Evolutionary conservation across 37 sponge, comb jelly and placozoan species (phyloP), one percentile per base, ranked within the genome.

Genomic region (Oopsacas minuta): DNA sequence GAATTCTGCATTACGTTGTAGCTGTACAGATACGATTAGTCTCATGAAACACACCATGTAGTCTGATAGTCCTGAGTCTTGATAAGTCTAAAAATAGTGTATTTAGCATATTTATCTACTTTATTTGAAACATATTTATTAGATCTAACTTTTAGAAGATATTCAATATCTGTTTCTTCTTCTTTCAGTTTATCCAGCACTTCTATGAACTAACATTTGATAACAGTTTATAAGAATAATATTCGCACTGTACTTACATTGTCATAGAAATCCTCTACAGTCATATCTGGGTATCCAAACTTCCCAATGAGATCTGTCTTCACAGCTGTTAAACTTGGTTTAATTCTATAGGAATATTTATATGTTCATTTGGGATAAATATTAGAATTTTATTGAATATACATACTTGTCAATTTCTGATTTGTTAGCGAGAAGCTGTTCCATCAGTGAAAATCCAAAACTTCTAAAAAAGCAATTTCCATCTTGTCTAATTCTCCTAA

Each of bases 391-490:
- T 25, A 61, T 32, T 25, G 32, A 10, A 3, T 61, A 25, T 61
- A n/a, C 86, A 37, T 39, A 90, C 91, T 36, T 82, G 20, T 85
- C 83, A n/a, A 52, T 81, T 35, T 88, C 85, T 82, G 37, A 52
- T 37, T 85, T 37, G 30, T 90, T 85, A 8, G 23, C 38, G 1
- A 85, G 35, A 23, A 88, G 82, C 0, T 42, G 85, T 82, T 98
- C 96, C 86, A 95, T 84, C 82, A 88, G 91, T 0, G 90, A 88
- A 84, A 93, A 95, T 23, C 91, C 89, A 90, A 92, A 95, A 0
- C 94, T 95, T 87, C 99, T 89, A 83, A 91, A 98, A 87, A 98
- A 98, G 49, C 99, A 98, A 88, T 98, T 98, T 37, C 99, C 99
- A 90, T 98, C 99, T 1, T 94, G 91, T 82, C 99, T 85, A 15